phyloP scores from a whole-genome alignment of 1,140 invertebrate genomes.

The Drosophila parabipectinata region DNA sequence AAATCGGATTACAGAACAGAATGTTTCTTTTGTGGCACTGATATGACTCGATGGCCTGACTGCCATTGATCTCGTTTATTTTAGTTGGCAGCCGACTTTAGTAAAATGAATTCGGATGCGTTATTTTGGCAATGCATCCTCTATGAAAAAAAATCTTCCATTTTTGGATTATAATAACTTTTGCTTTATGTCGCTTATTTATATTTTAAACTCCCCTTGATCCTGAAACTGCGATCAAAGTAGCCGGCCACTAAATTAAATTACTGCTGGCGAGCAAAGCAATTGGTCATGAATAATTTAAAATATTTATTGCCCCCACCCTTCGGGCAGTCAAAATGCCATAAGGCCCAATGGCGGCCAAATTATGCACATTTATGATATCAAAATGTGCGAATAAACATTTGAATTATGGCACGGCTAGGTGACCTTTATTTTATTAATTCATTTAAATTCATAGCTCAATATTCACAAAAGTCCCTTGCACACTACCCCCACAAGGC shows the following conservation, averaged over 20 bases:
- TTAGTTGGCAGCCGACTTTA: slow-evolving; percentile 45
- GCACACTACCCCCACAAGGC: background rate
- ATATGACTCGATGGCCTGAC: slow-evolving; percentile 54
- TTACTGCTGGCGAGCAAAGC: slow-evolving; percentile 34
- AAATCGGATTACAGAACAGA: background rate
- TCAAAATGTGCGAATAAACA: slow-evolving; percentile 74
- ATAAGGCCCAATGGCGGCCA: slow-evolving; percentile 21
- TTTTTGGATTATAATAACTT: background rate
- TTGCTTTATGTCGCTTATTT: background rate
- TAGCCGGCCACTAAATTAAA: slow-evolving; percentile 36
- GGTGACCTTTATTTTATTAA: slow-evolving; percentile 75
- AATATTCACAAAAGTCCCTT: slow-evolving; percentile 38
- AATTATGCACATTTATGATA: slow-evolving; percentile 78
- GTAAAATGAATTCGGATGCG: slow-evolving; percentile 32
- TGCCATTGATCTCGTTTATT: slow-evolving; percentile 66
- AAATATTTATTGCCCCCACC: slow-evolving; percentile 39
- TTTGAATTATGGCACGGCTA: slow-evolving; percentile 71
- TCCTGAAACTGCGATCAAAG: slow-evolving; percentile 6
- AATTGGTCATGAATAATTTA: slow-evolving; percentile 41
- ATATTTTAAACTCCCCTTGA: background rate
- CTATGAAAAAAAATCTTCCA: slow-evolving; percentile 2
- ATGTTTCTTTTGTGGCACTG: slow-evolving; percentile 18
- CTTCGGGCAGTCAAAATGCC: slow-evolving; percentile 19
- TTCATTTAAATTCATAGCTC: slow-evolving; percentile 80
- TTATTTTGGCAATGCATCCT: slow-evolving; percentile 45